Percentiles rank a stretch among this genome's conserved stretches.
Conservation (phyloP, 2,113 vertebrate genomes). For the Sus scrofa region T2T-Sscrofa CM000824.6:189058501-189059000, state of each 20-base stretch:
- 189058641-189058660: slow-evolving; percentile 29
- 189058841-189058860: neutral
- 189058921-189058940: neutral
- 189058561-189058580: neutral
- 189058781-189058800: neutral
- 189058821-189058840: neutral
- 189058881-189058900: neutral
- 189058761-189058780: neutral
- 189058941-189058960: neutral
- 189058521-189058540: neutral
- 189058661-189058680: neutral
- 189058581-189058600: neutral
- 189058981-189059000: slow-evolving; percentile 58
- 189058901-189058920: neutral
- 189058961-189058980: slow-evolving; percentile 61
- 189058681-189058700: neutral
- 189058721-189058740: neutral
- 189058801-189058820: neutral
- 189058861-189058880: neutral
- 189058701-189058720: neutral
- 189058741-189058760: neutral
- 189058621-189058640: neutral
- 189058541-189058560: neutral
- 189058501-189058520: neutral
- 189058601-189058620: neutral